Evolutionary conservation across 2,888 invertebrate species (phyloP), one percentile per base, ranked within the genome.

Genomic region (Dyspetes luteomarginatus): DNA sequence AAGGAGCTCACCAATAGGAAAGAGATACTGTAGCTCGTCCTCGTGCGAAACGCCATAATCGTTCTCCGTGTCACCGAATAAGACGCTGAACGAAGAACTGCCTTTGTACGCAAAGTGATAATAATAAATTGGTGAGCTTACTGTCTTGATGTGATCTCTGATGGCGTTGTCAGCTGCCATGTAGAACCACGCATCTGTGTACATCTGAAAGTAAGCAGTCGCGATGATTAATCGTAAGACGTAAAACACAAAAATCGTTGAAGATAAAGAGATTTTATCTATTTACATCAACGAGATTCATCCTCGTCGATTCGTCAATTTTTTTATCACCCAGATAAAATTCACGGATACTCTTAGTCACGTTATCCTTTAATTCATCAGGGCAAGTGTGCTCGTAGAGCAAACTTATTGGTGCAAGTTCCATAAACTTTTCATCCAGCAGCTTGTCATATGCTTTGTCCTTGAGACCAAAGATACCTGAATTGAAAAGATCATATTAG

Each of bases 11-110:
- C 93, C 93, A 62, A 96, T 94, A 0, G 96, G 95, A 89, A 97
- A 97, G 7, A 97, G 90, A 89, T 97, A 96, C 89, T 96, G 96
- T 65, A 97, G 92, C 82, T 97, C 97, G 86, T 97, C 97, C 0
- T 96, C 97, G 89, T 97, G 97, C 69, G 95, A 95, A 0, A 96
- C 95, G 69, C 97, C 96, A 85, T 95, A 95, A 89, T 95, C 94
- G 69, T 93, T 93, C 26, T 92, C 91, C 0, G 93, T 91, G 72
- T 95, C 96, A 0, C 96, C 96, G 86, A 96, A 96, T 78, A 96
- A 93, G 90, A 94, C 93, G 1, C 95, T 95, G 87, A 96, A 96
- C 83, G 96, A 96, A 43, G 94, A 93, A 4, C 93, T 93, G 0
- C 95, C 96, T 89, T 93, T 93, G 87, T 96, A 95, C 12, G n/a